Evolutionary conservation across 1,140 invertebrate species (phyloP).

Genomic region (Drosophila busckii): DNA sequence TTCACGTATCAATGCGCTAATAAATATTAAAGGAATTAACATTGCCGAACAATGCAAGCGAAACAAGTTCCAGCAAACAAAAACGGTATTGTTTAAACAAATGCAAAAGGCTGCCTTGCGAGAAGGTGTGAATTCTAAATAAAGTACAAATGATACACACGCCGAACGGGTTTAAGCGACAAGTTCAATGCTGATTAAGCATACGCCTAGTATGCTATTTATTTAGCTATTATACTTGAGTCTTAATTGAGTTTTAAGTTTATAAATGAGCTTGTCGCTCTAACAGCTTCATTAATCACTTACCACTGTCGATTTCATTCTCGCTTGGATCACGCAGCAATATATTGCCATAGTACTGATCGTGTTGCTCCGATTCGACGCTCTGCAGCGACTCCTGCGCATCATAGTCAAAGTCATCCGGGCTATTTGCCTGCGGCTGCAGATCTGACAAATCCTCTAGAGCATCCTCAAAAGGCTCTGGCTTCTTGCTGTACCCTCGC

Average conservation of each 20-base stretch:
- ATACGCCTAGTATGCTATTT: no score
- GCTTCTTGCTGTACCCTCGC: conserved; percentile 13
- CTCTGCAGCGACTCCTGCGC: conserved; percentile 81
- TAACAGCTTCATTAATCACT: conserved; percentile 32
- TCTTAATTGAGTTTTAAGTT: not conserved
- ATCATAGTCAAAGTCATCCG: conserved; percentile 66
- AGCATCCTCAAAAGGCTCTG: conserved; percentile 20
- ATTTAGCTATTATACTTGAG: no score
- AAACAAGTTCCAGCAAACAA: conserved; percentile 13
- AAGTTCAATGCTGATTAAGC: no score
- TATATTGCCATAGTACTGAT: conserved; percentile 79
- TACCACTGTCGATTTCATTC: conserved; percentile 73
- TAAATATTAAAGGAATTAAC: conserved; percentile 14
- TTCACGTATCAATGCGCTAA: conserved; percentile 16
- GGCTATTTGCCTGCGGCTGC: conserved; percentile 31
- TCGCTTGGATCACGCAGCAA: conserved; percentile 74
- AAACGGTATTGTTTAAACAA: no score
- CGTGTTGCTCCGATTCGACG: conserved; percentile 83
- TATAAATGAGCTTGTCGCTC: conserved; percentile 2
- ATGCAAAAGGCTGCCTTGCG: no score
- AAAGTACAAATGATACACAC: no score
- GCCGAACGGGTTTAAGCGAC: no score
- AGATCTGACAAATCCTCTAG: conserved; percentile 22
- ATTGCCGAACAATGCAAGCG: conserved; percentile 5
- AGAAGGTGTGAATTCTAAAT: no score